Evolutionary conservation across 2,888 invertebrate species (phyloP).

Genomic region (Thymelicus sylvestris): DNA sequence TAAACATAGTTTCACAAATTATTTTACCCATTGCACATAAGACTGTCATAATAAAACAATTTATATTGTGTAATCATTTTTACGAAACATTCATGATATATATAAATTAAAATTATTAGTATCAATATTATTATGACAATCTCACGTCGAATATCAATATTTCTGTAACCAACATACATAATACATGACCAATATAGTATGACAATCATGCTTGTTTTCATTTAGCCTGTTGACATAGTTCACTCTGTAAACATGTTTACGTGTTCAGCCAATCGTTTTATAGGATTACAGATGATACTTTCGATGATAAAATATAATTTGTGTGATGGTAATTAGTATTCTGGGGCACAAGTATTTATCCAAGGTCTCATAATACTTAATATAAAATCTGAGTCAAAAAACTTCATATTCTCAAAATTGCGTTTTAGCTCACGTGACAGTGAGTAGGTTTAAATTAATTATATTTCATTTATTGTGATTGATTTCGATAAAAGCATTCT

Average conservation of each 20-base stretch:
- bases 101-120: background rate
- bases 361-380: no score
- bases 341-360: no score
- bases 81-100: background rate
- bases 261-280: background rate
- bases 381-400: no score
- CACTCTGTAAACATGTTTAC: slow-evolving; percentile 2
- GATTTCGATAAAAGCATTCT: no score
- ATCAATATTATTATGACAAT: slow-evolving; percentile 18
- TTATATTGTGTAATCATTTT: background rate
- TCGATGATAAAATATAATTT: no score
- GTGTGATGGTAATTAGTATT: no score
- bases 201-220: slow-evolving; percentile 69
- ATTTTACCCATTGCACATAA: background rate
- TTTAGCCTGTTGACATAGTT: slow-evolving; percentile 59
- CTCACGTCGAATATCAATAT: slow-evolving; percentile 10
- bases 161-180: slow-evolving; percentile 49
- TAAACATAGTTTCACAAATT: background rate
- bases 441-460: no score
- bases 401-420: no score
- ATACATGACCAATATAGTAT: slow-evolving; percentile 64
- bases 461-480: no score
- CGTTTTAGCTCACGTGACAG: no score
- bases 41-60: background rate
- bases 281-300: background rate